Conservation (phyloP, 92 coral and sea anemone species). For the Actinostola sp. region DNA sequence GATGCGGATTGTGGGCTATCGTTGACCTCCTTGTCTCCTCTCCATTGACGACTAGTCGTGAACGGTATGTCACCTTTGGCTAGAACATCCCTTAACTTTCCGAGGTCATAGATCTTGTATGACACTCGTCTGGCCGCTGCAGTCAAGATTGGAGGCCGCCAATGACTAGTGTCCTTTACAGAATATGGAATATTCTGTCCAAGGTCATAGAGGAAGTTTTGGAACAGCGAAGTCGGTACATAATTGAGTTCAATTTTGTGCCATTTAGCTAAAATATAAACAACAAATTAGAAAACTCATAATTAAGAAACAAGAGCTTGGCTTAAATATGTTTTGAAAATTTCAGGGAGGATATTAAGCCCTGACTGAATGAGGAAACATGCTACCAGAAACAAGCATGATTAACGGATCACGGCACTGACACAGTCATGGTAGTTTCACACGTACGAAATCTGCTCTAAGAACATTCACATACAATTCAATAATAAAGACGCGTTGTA, state of each 20-base stretch:
- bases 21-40: neutral
- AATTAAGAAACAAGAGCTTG: too few species aligned
- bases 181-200: neutral
- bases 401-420: too few species aligned
- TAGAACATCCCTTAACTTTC: neutral
- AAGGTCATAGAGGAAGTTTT: neutral
- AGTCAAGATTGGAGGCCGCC: neutral
- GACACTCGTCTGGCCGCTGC: neutral
- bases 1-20: too few species aligned
- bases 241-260: neutral
- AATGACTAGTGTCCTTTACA: slow-evolving; percentile 3
- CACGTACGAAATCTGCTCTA: too few species aligned
- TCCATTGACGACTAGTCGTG: neutral
- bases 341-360: too few species aligned
- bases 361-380: too few species aligned
- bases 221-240: neutral
- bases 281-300: too few species aligned
- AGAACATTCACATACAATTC: too few species aligned
- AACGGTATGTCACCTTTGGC: neutral
- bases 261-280: slow-evolving; percentile 4
- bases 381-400: too few species aligned
- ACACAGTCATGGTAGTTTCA: too few species aligned
- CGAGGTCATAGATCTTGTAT: slow-evolving; percentile 1
- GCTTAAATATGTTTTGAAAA: too few species aligned
- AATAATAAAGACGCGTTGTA: too few species aligned